Evolutionary conservation across 2,113 vertebrate species (phyloP).

Genomic region (Pteropus alecto): DNA sequence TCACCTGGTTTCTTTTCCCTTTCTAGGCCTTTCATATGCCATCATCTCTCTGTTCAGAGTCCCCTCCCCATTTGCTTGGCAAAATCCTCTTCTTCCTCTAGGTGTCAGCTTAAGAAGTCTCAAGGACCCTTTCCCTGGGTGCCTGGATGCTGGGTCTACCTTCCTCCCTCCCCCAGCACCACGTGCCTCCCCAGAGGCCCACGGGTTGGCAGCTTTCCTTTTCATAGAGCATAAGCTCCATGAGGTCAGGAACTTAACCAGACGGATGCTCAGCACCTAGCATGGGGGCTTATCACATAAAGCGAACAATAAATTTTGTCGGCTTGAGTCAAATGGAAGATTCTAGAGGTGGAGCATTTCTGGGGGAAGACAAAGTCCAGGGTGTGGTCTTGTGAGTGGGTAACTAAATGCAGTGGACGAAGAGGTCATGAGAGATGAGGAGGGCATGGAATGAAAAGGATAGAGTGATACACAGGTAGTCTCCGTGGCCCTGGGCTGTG

Average conservation of each 20-base stretch:
- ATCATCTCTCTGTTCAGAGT: background rate
- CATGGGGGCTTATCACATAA: background rate
- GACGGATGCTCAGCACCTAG: background rate
- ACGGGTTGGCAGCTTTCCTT: background rate
- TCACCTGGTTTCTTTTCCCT: background rate
- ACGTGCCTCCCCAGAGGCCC: rapidly evolving
- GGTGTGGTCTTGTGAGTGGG: background rate
- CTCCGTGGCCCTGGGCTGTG: rapidly evolving
- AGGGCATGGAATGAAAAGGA: background rate
- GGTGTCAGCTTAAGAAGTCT: background rate
- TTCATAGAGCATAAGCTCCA: background rate
- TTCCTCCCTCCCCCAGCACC: no score
- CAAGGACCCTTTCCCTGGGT: background rate
- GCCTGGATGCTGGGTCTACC: background rate
- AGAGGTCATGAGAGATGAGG: background rate
- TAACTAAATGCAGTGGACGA: background rate
- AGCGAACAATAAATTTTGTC: background rate
- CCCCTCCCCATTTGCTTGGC: background rate
- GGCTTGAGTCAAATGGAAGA: background rate
- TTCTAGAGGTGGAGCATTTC: background rate
- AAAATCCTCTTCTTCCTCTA: background rate
- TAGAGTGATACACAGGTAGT: background rate
- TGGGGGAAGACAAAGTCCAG: background rate
- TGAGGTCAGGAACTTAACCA: background rate
- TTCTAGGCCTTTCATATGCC: background rate